Conservation (phyloP, 2,113 vertebrate genomes). For the Gobius niger region DNA sequence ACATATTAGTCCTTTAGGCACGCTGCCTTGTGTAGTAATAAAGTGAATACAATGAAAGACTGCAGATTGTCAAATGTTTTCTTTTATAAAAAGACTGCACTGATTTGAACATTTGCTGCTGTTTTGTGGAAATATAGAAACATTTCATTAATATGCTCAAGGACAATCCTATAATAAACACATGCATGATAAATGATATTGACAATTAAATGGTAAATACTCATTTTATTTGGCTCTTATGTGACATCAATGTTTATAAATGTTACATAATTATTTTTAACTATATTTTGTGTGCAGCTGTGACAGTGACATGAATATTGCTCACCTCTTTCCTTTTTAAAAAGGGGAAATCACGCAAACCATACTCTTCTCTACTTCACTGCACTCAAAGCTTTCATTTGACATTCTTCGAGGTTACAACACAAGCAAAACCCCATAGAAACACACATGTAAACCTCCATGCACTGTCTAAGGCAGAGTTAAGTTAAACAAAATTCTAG, state of each 20-base stretch:
- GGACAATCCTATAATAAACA: neutral
- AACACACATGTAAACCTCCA: too few relatives aligned
- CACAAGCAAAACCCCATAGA: too few relatives aligned
- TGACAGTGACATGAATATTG: neutral
- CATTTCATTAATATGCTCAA: neutral
- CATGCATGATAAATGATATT: neutral
- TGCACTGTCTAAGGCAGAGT: too few relatives aligned
- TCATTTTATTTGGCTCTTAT: neutral
- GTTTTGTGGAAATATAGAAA: neutral
- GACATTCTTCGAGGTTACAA: too few relatives aligned
- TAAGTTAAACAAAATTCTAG: too few relatives aligned
- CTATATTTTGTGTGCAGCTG: too few relatives aligned
- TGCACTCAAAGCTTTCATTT: neutral
- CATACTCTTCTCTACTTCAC: neutral
- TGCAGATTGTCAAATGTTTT: neutral
- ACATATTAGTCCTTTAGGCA: slow-evolving; percentile 31
- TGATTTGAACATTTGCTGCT: neutral
- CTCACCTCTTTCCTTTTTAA: neutral
- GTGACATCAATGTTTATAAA: neutral
- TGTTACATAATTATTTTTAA: too few relatives aligned
- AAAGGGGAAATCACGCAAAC: neutral
- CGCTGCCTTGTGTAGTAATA: slow-evolving; percentile 23
- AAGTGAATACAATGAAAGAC: neutral
- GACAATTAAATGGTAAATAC: neutral
- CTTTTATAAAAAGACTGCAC: neutral